Base-by-base conservation (phyloP, 2,113 vertebrate species). In the Anolis sagrei region DNA sequence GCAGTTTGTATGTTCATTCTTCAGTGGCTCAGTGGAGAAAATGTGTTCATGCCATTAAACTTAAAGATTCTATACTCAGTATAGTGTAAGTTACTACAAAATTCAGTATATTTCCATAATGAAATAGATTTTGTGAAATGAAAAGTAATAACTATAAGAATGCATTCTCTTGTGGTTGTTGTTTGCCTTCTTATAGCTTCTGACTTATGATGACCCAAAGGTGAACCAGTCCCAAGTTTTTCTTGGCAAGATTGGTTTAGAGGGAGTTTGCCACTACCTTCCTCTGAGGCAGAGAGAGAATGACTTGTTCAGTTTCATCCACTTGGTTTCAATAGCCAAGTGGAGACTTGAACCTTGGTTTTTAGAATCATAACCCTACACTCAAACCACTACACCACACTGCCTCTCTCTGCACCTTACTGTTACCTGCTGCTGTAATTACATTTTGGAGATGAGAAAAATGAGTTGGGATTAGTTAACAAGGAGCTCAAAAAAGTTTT, bases 11-110 rank as follows among this genome's bases (percentile, higher is more conserved):
- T 90, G 98, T 99, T 83, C 98, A 99, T 94, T 99, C 99, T 0
- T 98, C 98, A 23, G 98, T 98, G 94, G 98, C 98, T 88, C 98
- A 99, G 89, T 99, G 98, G 98, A 98, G 96, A 95, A 99, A 97
- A 94, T 99, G 99, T 95, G 97, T 99, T 88, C 98, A 99, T 92
- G 98, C 98, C 72, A 98, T 99, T 93, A 99, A 98, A 94, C 97
- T 99, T 92, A 99, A 99, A 95, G 98, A 99, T 93, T 98, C 99
- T 18, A 97, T 99, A 92, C 97, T 99, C 85, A 98, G 98, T 94
- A 99, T 99, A 84, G 98, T 99, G 98, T 99, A 95, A 98, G 99
- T 97, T 86, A 2, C n/a, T 86, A 76, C 88, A 75, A 92, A 92
- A 92, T 88, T 90, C 92, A 81, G 90, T 39, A 78, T 66, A 89